Base-by-base conservation (phyloP, 2,113 vertebrate species). In the Vulpes ferrilata region DNA sequence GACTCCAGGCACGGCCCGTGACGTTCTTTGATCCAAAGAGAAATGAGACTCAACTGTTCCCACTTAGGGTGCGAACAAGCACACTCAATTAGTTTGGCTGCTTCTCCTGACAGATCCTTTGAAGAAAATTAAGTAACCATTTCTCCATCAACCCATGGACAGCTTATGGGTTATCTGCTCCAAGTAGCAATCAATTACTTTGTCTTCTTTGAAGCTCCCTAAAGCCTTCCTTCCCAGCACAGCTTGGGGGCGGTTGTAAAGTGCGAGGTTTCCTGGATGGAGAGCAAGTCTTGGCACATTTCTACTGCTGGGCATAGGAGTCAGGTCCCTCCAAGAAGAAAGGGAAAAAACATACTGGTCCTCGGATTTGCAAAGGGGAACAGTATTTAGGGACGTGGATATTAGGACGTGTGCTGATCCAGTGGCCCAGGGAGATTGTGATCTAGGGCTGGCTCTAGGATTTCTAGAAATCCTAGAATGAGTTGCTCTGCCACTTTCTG, bases 91-190 rank as follows among this genome's bases (percentile, higher is more conserved):
- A 88, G 93, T 48, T 7, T 30, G 65, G 83, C 95, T 57, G 59
- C 59, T 87, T 90, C 35, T 88, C 78, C 59, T 65, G 87, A 94
- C 43, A 51, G 80, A 97, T 98, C 97, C 90, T 97, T 67, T 25
- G 83, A 95, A 96, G 96, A 97, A 98, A 98, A 98, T 98, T 97
- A 98, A 98, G 96, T 98, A 96, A 96, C 96, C 84, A 88, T 96
- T 97, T 94, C 90, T 95, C 97, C 96, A 98, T 97, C 95, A 97
- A 96, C 90, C 30, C 80, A 67, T 74, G 95, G 97, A 92, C 93
- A 94, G 90, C 69, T 93, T 87, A 95, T 60, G 93, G 89, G 87
- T 89, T 97, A 96, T 95, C 95, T 90, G 83, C 80, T 97, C 79
- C 87, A 96, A 98, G 96, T 0, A 96, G 90, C 92, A 96, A 98